Evolutionary conservation across 1,140 invertebrate genomes (phyloP), one percentile per base, ranked within the genome.

Genomic region (Psilanteris sp.): DNA sequence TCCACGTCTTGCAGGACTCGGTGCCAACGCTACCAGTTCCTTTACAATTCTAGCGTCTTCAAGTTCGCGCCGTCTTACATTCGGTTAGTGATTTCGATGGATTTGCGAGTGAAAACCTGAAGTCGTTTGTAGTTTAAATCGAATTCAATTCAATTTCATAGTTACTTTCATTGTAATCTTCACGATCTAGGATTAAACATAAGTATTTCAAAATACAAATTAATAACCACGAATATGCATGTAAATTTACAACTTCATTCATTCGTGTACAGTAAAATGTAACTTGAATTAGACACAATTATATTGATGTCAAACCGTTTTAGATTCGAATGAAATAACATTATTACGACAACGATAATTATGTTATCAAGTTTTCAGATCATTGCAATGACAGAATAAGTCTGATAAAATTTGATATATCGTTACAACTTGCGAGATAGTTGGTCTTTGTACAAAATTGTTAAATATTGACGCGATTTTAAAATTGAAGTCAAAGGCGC

Each of bases 1-100:
- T 75, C 57, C 77, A 70, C 59, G 74, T 83, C 83, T 85, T 85
- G 41, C 48, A 61, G 54, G 54, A 44, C 73, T 55, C 43, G 55
- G 78, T 82, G 73, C 74, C 77, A 41, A 77, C 79, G 55, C 79
- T 59, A 79, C 77, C 85, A 86, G 85, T 87, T 83, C 82, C 79
- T 83, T 80, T 46, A 54, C 71, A 37, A 73, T 77, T 52, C 70
- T 79, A 59, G 71, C 77, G 20, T 52, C 39, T 52, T 68, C 48
- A 73, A 77, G 55, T 54, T 84, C 50, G 77, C 73, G 57, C 68
- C 77, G 55, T 39, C 55, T 72, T 61, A 54, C 54, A 7, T 34
- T 48, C 41, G 36, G 13, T 37, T 36, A 64, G 57, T 70, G 71
- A 6, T 48, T n/a, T 16, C 14, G 7, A 36, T 31, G 34, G 8